Evolutionary conservation across 2,797 vertebrate genomes (phyloP).

Genomic region (Petrocephalus sullivani): DNA sequence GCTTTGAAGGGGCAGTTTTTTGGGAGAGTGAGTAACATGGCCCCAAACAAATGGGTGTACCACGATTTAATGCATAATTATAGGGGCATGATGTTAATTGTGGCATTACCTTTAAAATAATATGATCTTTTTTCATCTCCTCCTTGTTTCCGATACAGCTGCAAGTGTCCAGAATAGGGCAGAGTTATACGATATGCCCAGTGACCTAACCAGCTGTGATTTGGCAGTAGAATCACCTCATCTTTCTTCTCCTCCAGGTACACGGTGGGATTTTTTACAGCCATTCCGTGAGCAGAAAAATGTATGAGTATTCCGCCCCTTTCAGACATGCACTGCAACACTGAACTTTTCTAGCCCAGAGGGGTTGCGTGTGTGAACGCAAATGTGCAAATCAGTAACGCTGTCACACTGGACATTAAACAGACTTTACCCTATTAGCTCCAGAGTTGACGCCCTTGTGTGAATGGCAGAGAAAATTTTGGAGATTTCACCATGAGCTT

Average conservation of each 20-base stretch:
- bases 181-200: constrained; percentile 40
- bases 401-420: neutral
- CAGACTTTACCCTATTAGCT: neutral
- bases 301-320: neutral
- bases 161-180: constrained; percentile 21
- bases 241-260: constrained; percentile 42
- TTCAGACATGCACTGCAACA: neutral
- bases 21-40: neutral
- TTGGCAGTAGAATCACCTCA: neutral
- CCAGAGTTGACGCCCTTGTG: neutral
- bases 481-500: neutral
- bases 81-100: neutral
- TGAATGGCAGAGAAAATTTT: neutral
- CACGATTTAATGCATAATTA: neutral
- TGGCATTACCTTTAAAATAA: neutral
- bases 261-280: neutral
- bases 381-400: neutral
- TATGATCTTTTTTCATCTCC: constrained; percentile 9
- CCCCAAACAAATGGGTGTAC: neutral
- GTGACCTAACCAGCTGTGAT: constrained; percentile 10
- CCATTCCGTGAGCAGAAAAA: neutral
- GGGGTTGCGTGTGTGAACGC: neutral
- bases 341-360: neutral
- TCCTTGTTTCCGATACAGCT: constrained; percentile 20
- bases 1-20: neutral